Base-by-base conservation (phyloP, 1,140 invertebrate species). In the Platorchestia sp. region DNA sequence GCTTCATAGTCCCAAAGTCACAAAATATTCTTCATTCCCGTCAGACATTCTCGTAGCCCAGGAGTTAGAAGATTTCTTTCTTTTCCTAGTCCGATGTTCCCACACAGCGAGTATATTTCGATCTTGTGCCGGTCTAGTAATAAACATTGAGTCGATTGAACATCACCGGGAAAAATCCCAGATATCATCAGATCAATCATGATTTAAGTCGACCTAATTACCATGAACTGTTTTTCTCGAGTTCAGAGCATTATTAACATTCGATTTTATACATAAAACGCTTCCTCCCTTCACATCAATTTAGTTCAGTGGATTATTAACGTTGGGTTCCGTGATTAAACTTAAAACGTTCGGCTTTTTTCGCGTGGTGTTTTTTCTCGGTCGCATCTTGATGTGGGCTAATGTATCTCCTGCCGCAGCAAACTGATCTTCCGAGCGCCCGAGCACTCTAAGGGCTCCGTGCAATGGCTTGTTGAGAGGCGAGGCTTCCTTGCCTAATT, bases 401-500 rank as follows among this genome's bases (percentile, higher is more conserved):
- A 22, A 75, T 10, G 59, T 36, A 75, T 75, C 59, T 75, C 36
- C 59, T 19, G 47, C 47, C 47, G 47, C 47, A 22, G 59, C 59
- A 36, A 75, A 75, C 59, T 22, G 59, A 75, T 75, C 59, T 75
- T 42, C 41, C 87, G 43, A 42, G 87, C 41, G 27, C 14, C 87
- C 36, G 10, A 89, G 87, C 87, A 89, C 87, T 42, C 43, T 42
- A 89, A 44, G n/a, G 87, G 87, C 87, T 89, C 27, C 42, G 6
- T 7, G 87, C 87, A 89, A 89, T 89, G 7, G 87, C 87, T 89
- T 89, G 87, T 41, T 44, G 87, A 89, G 87, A 89, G 87, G 87
- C 87, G 87, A 89, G 87, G 87, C 87, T 89, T 89, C 87, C n/a
- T 89, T 42, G 87, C 87, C 87, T 89, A 89, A 89, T 89, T 89